Base-by-base conservation (phyloP, 2,888 invertebrate genomes). In the Microchrysa polita region DNA sequence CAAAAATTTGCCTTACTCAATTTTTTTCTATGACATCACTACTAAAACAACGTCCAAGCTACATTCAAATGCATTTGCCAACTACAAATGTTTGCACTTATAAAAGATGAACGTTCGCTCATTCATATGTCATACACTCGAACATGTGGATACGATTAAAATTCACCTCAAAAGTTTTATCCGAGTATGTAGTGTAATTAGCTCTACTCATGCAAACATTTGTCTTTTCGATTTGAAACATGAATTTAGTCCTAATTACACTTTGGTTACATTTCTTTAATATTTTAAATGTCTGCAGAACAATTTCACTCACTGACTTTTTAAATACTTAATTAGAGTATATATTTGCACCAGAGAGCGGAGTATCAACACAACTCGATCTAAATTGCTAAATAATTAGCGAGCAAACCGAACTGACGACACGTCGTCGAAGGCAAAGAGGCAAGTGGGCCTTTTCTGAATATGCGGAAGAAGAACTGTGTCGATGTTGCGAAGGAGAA, bases 141-240 rank as follows among this genome's bases (percentile, higher is more conserved):
- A n/a, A n/a, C n/a, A n/a, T n/a, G n/a, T n/a, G n/a, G n/a, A n/a
- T 34, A 34, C 27, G 27, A 34, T 34, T 34, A 34, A 48, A 42
- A 59, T 23, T 59, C 22, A 5, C 23, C 27, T 20, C 12, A 59
- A n/a, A n/a, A 59, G 10, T 59, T 59, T 59, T 59, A 9, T n/a
- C n/a, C 18, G 23, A 59, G 59, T n/a, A n/a, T n/a, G n/a, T n/a
- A n/a, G n/a, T n/a, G n/a, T 59, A 59, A 59, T 59, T 59, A 59
- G 59, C 59, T 59, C 22, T 59, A 22, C 59, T 23, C 59, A 59
- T 59, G 59, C 59, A 59, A 59, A 59, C 59, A 59, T 59, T 59
- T 59, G 23, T 59, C 59, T 20, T n/a, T 48, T 59, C 22, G 59
- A 34, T n/a, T 59, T 59, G 22, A 59, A n/a, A 59, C 22, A 22